Base-by-base conservation (phyloP, 2,888 invertebrate genomes). In the Sialis fuliginosa region DNA sequence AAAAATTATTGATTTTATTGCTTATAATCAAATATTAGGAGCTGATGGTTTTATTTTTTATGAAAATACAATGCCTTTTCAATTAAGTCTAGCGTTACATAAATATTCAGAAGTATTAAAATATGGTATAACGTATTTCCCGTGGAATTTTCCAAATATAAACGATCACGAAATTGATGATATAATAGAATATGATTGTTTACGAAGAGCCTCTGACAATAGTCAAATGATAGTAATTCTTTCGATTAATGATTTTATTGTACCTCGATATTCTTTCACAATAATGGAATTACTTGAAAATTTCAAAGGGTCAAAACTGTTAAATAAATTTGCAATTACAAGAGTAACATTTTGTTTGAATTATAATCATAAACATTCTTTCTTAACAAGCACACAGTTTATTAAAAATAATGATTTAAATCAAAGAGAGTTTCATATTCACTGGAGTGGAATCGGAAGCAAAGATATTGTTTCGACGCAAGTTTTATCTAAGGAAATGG, bases 31-130 rank as follows among this genome's bases (percentile, higher is more conserved):
- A 53, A 64, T 78, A 54, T 68, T 81, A 58, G 81, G 81, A 2
- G 68, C 81, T 2, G 69, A 75, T 53, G 70, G 74, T 51, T 81
- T 80, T 56, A 69, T 80, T 42, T 69, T 79, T 50, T 82, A 81
- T 55, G 75, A 79, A 52, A 73, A 62, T 52, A 68, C 68, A 48
- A 62, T 72, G 34, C 65, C 71, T 1, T 63, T 65, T 54, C 56
- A 58, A 47, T 60, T 72, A 35, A 61, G 64, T 40, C 61, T 63
- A 47, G 56, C 63, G 10, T 50, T 73, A 6, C 63, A 59, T 50
- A 64, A 64, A 50, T 54, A 68, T 39, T 59, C 65, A 0, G 59
- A 57, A 33, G 57, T 59, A 42, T 56, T 64, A 49, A 61, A 58
- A 44, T 59, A 66, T 50, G 64, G 65, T 39, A 59, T 77, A 58